Base-by-base conservation (phyloP, 2,797 vertebrate genomes). In the Pachyuromys duprasi region DNA sequence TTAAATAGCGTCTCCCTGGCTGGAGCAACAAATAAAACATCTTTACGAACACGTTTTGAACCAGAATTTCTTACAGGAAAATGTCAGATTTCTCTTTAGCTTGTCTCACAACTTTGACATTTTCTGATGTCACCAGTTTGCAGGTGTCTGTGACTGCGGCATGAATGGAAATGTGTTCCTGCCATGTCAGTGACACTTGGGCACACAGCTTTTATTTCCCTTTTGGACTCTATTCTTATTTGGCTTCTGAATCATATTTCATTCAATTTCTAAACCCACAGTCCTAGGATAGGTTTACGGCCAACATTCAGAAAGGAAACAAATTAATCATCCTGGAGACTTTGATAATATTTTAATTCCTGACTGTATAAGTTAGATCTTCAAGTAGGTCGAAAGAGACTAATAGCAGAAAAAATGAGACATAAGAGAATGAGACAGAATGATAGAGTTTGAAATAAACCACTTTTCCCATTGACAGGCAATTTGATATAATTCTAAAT, bases 191-290 rank as follows among this genome's bases (percentile, higher is more conserved):
- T 98, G 98, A 99, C 98, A 94, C 98, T 98, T 98, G 98, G 99
- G 98, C 99, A 99, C 98, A 97, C 98, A 96, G 96, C 99, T 99
- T 99, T 99, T 99, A 99, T 99, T 98, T 57, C 15, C 2, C 98
- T 98, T 45, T 97, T 99, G 98, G 99, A 99, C 98, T 99, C 98
- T 97, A 97, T 98, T 99, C 99, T 99, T 99, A 99, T 99, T 99
- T 99, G 99, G 99, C 98, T 97, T 98, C 98, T 99, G 99, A 99
- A 99, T 99, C 99, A 99, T 99, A 98, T 98, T 98, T 98, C 98
- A 98, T 98, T 99, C 99, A 99, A 99, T 98, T 98, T 97, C 97
- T 97, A 98, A 99, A 99, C 99, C 98, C 99, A 98, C 99, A 99
- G 99, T 99, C 98, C 98, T 96, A 95, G 98, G 99, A 98, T 99